Evolutionary conservation across 2,888 invertebrate species (phyloP), one percentile per base, ranked within the genome.

Genomic region (Ferrisia virgata): DNA sequence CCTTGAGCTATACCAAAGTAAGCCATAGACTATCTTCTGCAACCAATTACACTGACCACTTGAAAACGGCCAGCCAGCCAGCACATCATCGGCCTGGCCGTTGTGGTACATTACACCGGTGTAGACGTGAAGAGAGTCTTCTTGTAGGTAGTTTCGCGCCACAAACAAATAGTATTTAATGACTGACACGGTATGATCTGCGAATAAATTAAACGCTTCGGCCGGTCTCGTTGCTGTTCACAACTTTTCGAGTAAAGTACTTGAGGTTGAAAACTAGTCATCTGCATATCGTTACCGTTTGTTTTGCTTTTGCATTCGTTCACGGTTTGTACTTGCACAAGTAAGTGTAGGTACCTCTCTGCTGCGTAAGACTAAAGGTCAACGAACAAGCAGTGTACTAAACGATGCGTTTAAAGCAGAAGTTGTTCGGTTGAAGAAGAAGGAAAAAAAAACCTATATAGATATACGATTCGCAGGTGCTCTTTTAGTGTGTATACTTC

Each of bases 321-420:
- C 64, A 64, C 64, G 64, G 64, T 64, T 76, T 76, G 72, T 76
- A 76, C 72, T n/a, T 22, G 36, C 18, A 76, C 31, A n/a, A n/a
- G n/a, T n/a, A n/a, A n/a, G n/a, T n/a, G n/a, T n/a, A n/a, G n/a
- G n/a, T n/a, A n/a, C n/a, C n/a, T n/a, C n/a, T n/a, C n/a, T 47
- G 9, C 28, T 36, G 18, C 22, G 36, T 36, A 36, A 58, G 58
- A 36, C 36, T 82, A 82, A 82, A 64, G 82, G 82, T 82, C 82
- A 82, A 82, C 58, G 82, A 82, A 82, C 82, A 82, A 82, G 82
- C 64, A 64, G 82, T 47, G 31, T 64, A 64, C 18, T 82, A 58
- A 82, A 82, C 82, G 82, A 82, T 64, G 64, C 82, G 82, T 64
- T 64, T 64, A 64, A 64, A 64, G 64, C 15, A 64, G 64, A 64